Conservation (phyloP, 2,888 invertebrate genomes). For the Dorcus hopei region DNA sequence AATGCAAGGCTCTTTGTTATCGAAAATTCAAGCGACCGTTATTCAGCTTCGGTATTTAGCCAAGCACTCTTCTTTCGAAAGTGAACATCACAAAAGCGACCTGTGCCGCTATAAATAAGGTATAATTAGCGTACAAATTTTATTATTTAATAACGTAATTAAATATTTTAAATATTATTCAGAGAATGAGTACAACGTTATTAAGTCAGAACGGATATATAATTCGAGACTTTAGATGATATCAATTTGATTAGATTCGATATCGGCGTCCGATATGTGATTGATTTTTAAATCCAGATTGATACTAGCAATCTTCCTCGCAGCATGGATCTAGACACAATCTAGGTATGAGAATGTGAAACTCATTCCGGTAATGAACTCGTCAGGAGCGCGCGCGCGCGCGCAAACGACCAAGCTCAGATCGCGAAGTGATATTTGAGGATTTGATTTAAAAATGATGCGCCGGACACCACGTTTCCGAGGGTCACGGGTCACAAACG, state of each 20-base stretch:
- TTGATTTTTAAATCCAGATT: conserved; percentile 36
- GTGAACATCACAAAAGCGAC: no score
- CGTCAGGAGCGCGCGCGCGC: conserved; percentile 15
- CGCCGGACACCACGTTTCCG: conserved; percentile 2
- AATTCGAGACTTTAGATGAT: conserved; percentile 15
- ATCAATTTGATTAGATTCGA: conserved; percentile 30
- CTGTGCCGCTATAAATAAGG: no score
- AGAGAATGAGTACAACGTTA: background rate
- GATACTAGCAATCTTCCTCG: conserved; percentile 34
- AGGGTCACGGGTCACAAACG: conserved; percentile 19
- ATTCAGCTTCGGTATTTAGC: no score
- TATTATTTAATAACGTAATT: no score
- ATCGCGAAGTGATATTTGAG: no score
- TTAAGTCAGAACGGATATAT: background rate
- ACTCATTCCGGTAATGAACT: conserved; percentile 23
- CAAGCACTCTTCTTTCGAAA: no score
- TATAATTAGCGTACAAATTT: no score
- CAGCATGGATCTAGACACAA: conserved; percentile 33
- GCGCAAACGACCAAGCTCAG: no score
- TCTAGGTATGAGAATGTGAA: conserved; percentile 15
- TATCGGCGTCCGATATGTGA: conserved; percentile 28
- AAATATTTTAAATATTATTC: no score
- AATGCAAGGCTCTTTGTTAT: no score
- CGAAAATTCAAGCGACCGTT: no score
- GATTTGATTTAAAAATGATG: no score